These are phyloP conservation scores for Sepioteuthis lessoniana DNA, from an alignment of 2,888 invertebrate species.

Conservation along the genomic window DNA sequence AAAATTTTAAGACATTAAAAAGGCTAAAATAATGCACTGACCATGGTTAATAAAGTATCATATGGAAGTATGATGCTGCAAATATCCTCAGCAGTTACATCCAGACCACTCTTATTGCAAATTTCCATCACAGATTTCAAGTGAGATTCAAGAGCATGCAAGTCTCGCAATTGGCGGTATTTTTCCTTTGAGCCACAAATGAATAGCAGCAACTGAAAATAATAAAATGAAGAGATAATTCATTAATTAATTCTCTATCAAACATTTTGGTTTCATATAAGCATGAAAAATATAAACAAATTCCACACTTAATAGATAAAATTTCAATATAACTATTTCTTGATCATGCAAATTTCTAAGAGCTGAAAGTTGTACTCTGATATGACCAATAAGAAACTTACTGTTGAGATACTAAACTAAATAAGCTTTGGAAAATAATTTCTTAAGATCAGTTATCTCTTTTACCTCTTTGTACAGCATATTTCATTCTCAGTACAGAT, in stretches of 20 bases:
- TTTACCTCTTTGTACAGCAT: no score
- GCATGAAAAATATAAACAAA: background rate
- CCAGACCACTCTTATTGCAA: constrained; percentile 68
- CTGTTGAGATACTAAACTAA: no score
- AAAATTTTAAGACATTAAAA: background rate
- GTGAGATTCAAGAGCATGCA: constrained; percentile 92
- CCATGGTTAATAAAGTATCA: constrained; percentile 90
- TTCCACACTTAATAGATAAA: background rate
- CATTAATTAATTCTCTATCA: background rate
- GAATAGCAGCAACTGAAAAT: constrained; percentile 82
- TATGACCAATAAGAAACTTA: background rate
- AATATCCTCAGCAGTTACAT: constrained; percentile 55
- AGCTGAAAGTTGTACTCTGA: background rate
- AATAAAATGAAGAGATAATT: background rate
- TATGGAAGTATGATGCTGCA: constrained; percentile 81
- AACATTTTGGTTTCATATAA: background rate
- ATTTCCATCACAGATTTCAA: constrained; percentile 77
- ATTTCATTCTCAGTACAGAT: no score
- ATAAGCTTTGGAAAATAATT: no score
- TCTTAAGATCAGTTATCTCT: no score
- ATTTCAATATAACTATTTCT: background rate
- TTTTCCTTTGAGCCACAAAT: constrained; percentile 96
- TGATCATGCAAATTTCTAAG: background rate
- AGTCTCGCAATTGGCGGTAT: constrained; percentile 93
- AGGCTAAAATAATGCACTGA: constrained; percentile 54